Evolutionary conservation across 2,797 vertebrate genomes (phyloP).

Genomic region (Muraenolepis orangiensis): DNA sequence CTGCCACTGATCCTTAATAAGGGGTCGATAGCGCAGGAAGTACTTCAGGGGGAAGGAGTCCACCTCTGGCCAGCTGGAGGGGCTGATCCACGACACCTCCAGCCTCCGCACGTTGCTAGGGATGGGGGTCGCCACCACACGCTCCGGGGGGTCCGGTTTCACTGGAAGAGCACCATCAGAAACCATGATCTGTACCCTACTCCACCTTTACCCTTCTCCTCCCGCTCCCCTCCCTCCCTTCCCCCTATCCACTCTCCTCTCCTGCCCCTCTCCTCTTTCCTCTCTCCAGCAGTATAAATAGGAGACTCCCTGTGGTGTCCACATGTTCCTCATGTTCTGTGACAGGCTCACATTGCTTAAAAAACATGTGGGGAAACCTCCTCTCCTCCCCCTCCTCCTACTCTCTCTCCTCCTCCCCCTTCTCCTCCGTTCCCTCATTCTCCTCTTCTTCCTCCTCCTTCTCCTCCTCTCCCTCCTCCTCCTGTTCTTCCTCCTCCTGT

Average conservation of each 20-base stretch:
- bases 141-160: conserved; percentile 95
- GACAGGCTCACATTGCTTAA: neutral
- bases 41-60: conserved; percentile 95
- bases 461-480: conserved; percentile 16
- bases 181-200: neutral
- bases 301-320: neutral
- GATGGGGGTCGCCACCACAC: conserved; percentile 85
- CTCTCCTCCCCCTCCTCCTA: neutral
- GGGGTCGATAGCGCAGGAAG: conserved; percentile 93
- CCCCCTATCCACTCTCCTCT: too few relatives aligned
- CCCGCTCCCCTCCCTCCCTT: neutral
- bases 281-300: neutral
- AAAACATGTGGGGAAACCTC: neutral
- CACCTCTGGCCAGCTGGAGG: conserved; percentile 91
- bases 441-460: neutral
- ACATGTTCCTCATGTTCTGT: neutral
- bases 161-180: conserved; percentile 68
- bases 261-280: neutral
- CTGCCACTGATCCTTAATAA: conserved; percentile 95
- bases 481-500: neutral
- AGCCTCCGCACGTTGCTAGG: conserved; percentile 82
- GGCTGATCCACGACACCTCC: conserved; percentile 93
- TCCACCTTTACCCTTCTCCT: neutral
- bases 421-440: neutral
- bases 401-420: neutral